A percentile compares a stretch with the other conserved stretches of the same genome.
These are phyloP conservation scores for Sorex fumeus DNA, from an alignment of 2,113 vertebrate species.

Conservation along the genomic window DNA sequence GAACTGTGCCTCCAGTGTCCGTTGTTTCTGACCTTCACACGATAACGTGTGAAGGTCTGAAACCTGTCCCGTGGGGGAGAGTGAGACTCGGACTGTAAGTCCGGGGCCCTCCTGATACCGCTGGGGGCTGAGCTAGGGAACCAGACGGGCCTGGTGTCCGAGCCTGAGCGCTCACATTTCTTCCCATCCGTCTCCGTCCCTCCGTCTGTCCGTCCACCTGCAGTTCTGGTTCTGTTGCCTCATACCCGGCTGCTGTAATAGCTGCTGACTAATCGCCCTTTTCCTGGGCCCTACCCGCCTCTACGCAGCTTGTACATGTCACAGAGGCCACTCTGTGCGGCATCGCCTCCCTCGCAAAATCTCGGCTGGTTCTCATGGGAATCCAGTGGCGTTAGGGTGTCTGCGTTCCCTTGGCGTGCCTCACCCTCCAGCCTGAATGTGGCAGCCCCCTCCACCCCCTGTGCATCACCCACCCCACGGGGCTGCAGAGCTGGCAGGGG, in stretches of 20 bases:
- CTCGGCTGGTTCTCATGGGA: neutral
- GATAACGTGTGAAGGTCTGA: neutral
- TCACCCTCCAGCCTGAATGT: neutral
- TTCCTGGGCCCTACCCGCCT: neutral
- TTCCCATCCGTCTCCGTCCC: neutral
- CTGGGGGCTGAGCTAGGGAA: neutral
- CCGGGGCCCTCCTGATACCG: neutral
- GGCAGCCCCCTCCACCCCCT: too few species aligned
- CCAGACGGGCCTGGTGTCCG: neutral
- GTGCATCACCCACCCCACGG: neutral
- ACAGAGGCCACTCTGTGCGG: neutral
- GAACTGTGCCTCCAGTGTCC: neutral
- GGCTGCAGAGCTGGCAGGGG: neutral
- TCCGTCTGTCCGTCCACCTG: neutral
- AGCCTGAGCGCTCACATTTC: neutral
- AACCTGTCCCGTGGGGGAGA: constrained; percentile 15
- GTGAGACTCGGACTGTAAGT: constrained; percentile 9
- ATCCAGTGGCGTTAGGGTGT: neutral
- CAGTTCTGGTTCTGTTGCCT: constrained; percentile 25
- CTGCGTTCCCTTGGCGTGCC: neutral
- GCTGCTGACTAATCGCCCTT: neutral
- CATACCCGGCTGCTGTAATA: neutral
- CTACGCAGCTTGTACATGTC: neutral
- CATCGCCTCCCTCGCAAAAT: neutral
- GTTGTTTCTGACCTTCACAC: neutral